Base-by-base conservation (phyloP, 2,113 vertebrate species). In the Centropus unirufus region DNA sequence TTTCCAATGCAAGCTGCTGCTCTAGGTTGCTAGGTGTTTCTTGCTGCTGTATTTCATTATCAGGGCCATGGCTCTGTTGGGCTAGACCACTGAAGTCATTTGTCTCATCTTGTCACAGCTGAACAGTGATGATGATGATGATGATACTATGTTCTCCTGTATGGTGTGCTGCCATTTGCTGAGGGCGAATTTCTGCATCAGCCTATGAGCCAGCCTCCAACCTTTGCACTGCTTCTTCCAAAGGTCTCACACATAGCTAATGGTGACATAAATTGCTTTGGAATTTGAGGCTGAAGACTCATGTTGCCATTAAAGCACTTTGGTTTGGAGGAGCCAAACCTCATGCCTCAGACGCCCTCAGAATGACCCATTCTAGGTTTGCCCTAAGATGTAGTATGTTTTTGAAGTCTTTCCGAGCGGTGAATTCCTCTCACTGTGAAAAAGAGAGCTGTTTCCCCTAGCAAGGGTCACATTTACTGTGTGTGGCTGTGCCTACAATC, bases 91-190 rank as follows among this genome's bases (percentile, higher is more conserved):
- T 55, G 46, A 66, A 96, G 46, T 39, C 1, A 74, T 78, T 90
- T 58, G 9, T 66, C 83, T 88, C 46, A 46, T 58, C 88, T 92
- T 83, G 59, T 88, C 47, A 59, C 42, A 80, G n/a, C 22, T 86
- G 70, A 83, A 76, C 85, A 46, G 74, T 22, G 61, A 58, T 55
- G 52, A 54, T 54, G 47, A 19, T n/a, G 68, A 51, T 42, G 64
- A 66, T 77, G 54, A 83, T 74, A 58, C 42, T 36, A 62, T 80
- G 32, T 12, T 42, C 26, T 57, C 19, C 49, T 58, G 21, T 6
- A 44, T 16, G 34, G 27, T 11, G 64, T 0, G 0, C 21, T 90
- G 90, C 15, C 42, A 47, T 77, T 94, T 76, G 51, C 4, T 62
- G 58, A 69, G 46, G 19, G 69, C 0, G 6, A 83, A 83, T 11